Percentiles rank a stretch among this genome's conserved stretches.
phyloP scores from a whole-genome alignment of 2,888 invertebrate species.

The Drosophila bunnanda region DNA sequence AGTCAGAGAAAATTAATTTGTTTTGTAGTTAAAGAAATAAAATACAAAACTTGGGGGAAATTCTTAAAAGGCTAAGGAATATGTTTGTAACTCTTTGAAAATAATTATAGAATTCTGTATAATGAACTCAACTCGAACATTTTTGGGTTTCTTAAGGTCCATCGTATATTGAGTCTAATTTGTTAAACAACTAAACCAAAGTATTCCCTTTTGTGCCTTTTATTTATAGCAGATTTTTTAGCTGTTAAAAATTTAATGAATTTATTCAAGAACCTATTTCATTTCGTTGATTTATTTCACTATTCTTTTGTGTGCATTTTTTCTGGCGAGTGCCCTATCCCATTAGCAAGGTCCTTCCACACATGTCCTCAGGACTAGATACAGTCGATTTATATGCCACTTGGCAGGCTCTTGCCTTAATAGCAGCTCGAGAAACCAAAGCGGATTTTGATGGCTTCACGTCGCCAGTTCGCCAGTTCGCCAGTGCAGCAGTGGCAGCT shows the following conservation, averaged over 20 bases:
- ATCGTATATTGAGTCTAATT: too few species aligned
- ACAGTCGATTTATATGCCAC: constrained; percentile 68
- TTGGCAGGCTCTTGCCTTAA: constrained; percentile 52
- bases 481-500: constrained; percentile 10
- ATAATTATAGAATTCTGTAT: too few species aligned
- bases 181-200: not conserved
- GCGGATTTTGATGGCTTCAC: constrained; percentile 66
- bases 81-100: too few species aligned
- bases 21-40: too few species aligned
- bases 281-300: too few species aligned
- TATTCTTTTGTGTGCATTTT: not conserved
- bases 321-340: not conserved
- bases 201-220: not conserved
- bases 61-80: too few species aligned
- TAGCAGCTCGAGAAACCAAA: constrained; percentile 58
- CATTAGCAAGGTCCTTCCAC: not conserved
- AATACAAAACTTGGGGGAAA: too few species aligned
- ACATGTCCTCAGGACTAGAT: constrained; percentile 32
- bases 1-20: not conserved
- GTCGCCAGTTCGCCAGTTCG: constrained; percentile 45
- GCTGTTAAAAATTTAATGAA: not conserved
- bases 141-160: too few species aligned
- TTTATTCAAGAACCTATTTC: not conserved
- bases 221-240: not conserved
- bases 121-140: too few species aligned